phyloP scores from a whole-genome alignment of 2,888 invertebrate genomes.

The Campoletis raptor region DNA sequence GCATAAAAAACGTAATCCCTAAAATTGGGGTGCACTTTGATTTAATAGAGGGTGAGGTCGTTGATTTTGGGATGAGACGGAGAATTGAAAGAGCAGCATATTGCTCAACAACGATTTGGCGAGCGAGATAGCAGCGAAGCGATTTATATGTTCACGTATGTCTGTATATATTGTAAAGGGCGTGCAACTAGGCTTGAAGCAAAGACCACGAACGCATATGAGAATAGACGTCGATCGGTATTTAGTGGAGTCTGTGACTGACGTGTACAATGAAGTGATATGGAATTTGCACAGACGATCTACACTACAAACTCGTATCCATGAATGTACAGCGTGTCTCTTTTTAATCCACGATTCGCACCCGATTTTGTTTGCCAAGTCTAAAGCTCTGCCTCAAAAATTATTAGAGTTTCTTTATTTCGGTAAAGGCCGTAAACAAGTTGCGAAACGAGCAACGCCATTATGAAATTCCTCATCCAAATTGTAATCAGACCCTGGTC shows the following conservation, averaged over 20 bases:
- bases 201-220: slow-evolving; percentile 65
- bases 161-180: slow-evolving; percentile 33
- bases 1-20: slow-evolving; percentile 62
- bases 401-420: no score
- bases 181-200: slow-evolving; percentile 41
- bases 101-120: slow-evolving; percentile 35
- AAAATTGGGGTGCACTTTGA: slow-evolving; percentile 82
- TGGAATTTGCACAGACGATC: slow-evolving; percentile 68
- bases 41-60: slow-evolving; percentile 78
- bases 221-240: slow-evolving; percentile 80
- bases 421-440: no score
- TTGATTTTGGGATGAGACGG: slow-evolving; percentile 54
- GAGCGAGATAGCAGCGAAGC: slow-evolving; percentile 25
- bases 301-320: background rate
- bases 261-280: slow-evolving; percentile 78
- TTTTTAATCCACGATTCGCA: background rate
- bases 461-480: no score
- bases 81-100: slow-evolving; percentile 59
- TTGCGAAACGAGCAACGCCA: no score
- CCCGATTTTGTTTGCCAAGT: background rate
- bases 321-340: background rate
- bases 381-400: no score
- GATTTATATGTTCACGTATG: background rate
- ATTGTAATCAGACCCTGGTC: no score
- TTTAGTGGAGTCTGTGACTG: slow-evolving; percentile 83